Evolutionary conservation across 2,113 vertebrate genomes (phyloP).

Genomic region (Trichomycterus rosablanca): DNA sequence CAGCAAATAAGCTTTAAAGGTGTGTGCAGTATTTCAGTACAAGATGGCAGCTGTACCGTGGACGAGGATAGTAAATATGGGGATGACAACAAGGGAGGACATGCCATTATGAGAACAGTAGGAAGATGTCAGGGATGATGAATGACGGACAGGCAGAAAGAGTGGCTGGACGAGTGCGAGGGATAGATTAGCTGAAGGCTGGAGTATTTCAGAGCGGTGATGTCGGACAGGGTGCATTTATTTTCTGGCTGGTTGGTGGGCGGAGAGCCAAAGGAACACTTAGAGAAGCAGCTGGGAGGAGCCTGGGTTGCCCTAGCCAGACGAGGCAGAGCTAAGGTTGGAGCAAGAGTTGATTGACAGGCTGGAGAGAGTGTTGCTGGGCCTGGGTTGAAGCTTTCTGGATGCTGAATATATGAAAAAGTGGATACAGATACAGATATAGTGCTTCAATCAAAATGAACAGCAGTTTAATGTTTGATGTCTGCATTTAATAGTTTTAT

Average conservation of each 20-base stretch:
- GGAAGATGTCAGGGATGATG: not conserved
- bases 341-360: constrained; percentile 9
- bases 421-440: constrained; percentile 5
- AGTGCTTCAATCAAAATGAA: no score
- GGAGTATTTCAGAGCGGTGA: constrained; percentile 15
- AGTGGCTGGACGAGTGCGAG: constrained; percentile 18
- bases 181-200: constrained; percentile 23
- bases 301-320: constrained; percentile 1
- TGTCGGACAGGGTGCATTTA: constrained; percentile 9
- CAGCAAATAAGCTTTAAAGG: no score
- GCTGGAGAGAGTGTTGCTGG: not conserved
- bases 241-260: constrained; percentile 47
- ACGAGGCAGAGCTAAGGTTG: not conserved
- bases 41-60: not conserved
- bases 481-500: no score
- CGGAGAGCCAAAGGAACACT: constrained; percentile 62
- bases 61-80: not conserved
- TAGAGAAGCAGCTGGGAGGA: constrained; percentile 46
- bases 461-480: no score
- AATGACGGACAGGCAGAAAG: constrained; percentile 13
- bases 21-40: not conserved
- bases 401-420: not conserved
- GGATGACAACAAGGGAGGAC: not conserved
- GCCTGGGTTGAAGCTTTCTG: constrained; percentile 29
- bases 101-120: not conserved